Evolutionary conservation across 1,140 invertebrate species (phyloP), one percentile per base, ranked within the genome.

Genomic region (Adoxophyes honmai): DNA sequence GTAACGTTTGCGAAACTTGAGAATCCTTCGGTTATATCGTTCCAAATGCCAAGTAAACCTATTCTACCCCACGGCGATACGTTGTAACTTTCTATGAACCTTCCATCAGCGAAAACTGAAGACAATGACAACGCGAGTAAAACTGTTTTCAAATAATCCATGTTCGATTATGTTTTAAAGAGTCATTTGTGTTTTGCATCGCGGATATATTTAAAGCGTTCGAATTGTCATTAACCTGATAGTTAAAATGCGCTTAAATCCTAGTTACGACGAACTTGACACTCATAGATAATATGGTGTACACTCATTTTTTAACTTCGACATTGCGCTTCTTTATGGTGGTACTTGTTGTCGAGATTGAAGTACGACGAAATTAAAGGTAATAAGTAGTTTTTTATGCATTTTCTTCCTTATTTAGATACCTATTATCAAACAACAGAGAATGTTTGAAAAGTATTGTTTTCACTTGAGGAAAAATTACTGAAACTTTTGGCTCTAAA

Each of bases 111-210:
- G 21, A 18, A 48, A 28, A 48, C 42, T 48, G 16, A n/a, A n/a
- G 5, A 48, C 10, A 48, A 11, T n/a, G 21, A 7, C 11, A n/a
- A 16, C 0, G 11, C n/a, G 11, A 48, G 7, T n/a, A 48, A 21
- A 15, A 48, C 42, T n/a, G 11, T 11, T 44, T 44, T 44, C 42
- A n/a, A 28, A 11, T 48, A 48, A 48, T 48, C 42, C 42, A 48
- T 48, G 9, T 15, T 13, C 16, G 9, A 48, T 18, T n/a, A 21
- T 16, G 42, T 21, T 48, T 5, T 16, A 16, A 5, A 44, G 21
- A 28, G 21, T 28, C 21, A 28, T 6, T 28, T 3, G 21, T 2
- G n/a, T n/a, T n/a, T 28, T 28, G 6, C 21, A 28, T 28, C 21
- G 42, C 11, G 14, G 39, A 28, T 33, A 48, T 48, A 48, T 48